These are phyloP conservation scores for Polylopha cassiicola DNA, from an alignment of 2,888 invertebrate genomes.

Conservation along the genomic window DNA sequence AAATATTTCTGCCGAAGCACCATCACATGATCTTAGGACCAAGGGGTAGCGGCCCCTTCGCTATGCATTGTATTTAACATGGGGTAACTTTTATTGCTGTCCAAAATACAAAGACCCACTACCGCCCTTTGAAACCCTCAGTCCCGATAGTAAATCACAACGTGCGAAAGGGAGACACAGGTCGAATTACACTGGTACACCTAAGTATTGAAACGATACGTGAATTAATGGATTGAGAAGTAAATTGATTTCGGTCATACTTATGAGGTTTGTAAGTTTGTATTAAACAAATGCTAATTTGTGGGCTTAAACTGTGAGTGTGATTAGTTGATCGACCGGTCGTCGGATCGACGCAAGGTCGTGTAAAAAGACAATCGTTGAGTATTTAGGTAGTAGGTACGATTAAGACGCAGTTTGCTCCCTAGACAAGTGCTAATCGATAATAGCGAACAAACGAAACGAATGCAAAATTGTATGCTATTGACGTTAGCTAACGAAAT, in stretches of 20 bases:
- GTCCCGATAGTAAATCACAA: slow-evolving; percentile 26
- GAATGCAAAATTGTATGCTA: too few species aligned
- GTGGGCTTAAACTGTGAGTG: background rate
- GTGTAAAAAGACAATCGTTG: slow-evolving; percentile 1
- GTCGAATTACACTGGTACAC: slow-evolving; percentile 36
- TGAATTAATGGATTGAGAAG: slow-evolving; percentile 70
- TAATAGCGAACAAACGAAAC: too few species aligned
- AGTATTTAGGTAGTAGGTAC: too few species aligned
- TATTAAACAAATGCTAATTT: background rate
- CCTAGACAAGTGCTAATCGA: too few species aligned
- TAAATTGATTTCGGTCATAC: slow-evolving; percentile 68
- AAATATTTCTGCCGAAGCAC: slow-evolving; percentile 47
- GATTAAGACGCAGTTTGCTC: too few species aligned
- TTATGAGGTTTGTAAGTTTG: slow-evolving; percentile 8
- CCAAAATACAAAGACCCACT: slow-evolving; percentile 43
- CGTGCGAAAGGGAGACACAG: slow-evolving; percentile 32
- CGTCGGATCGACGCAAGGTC: background rate
- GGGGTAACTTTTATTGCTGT: slow-evolving; percentile 66
- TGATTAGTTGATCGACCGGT: slow-evolving; percentile 3
- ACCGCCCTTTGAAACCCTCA: slow-evolving; percentile 42
- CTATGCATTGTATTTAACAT: slow-evolving; percentile 65
- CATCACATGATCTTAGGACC: slow-evolving; percentile 38
- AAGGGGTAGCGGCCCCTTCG: slow-evolving; percentile 65
- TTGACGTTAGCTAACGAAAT: too few species aligned
- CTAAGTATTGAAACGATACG: slow-evolving; percentile 61